Evolutionary conservation across 2,888 invertebrate species (phyloP).

Genomic region (Sesia bembeciformis): DNA sequence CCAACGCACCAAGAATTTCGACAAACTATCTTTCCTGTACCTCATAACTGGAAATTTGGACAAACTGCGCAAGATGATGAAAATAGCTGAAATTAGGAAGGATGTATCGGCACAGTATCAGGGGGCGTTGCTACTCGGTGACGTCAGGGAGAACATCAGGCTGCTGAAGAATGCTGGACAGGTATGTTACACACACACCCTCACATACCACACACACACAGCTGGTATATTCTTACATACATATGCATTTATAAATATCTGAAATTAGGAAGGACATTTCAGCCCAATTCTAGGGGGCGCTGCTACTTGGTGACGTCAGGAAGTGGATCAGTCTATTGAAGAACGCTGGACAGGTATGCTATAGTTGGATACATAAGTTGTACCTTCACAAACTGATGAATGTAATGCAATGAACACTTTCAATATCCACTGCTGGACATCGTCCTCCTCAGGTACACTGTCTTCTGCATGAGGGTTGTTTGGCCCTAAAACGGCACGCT

Average conservation of each 20-base stretch:
- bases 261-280: slow-evolving; percentile 98
- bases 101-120: slow-evolving; percentile 98
- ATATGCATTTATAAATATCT: slow-evolving; percentile 80
- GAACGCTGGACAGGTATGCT: slow-evolving; percentile 74
- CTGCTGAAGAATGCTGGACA: slow-evolving; percentile 83
- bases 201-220: too few relatives aligned
- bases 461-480: too few relatives aligned
- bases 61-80: slow-evolving; percentile 98
- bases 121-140: slow-evolving; percentile 93
- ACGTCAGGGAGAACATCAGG: slow-evolving; percentile 90
- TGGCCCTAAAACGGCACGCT: too few relatives aligned
- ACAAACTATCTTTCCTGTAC: slow-evolving; percentile 97
- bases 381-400: too few relatives aligned
- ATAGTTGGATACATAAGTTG: too few relatives aligned
- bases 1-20: slow-evolving; percentile 99
- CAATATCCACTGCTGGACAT: not conserved
- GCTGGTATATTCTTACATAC: too few relatives aligned
- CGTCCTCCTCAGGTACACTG: too few relatives aligned
- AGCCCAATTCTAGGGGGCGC: slow-evolving; percentile 96
- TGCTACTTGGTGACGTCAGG: slow-evolving; percentile 91
- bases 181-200: slow-evolving; percentile 21
- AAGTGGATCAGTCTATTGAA: slow-evolving; percentile 91
- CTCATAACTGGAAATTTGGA: slow-evolving; percentile 98
- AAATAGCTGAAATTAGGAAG: slow-evolving; percentile 98
- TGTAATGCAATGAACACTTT: too few relatives aligned